A percentile compares a stretch with the other conserved stretches of the same genome.
Conservation (phyloP, 2,888 invertebrate species). For the Dynastes hyllus region DNA sequence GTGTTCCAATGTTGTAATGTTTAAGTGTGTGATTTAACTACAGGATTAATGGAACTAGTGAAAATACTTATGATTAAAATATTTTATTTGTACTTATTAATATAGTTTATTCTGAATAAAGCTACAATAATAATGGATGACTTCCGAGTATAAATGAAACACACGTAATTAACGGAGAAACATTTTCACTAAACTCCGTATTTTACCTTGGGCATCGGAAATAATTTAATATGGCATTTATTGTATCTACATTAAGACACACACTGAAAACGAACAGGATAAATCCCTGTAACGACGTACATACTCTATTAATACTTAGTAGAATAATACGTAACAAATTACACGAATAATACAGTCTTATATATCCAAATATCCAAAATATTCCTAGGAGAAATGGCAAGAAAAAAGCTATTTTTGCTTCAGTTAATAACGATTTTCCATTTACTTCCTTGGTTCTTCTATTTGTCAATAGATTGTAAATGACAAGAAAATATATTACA, state of each 20-base stretch:
- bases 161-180: too few relatives aligned
- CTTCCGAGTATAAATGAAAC: too few relatives aligned
- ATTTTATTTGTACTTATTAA: too few relatives aligned
- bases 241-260: background rate
- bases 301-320: background rate
- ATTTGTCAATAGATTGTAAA: background rate
- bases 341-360: background rate
- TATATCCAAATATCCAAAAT: background rate
- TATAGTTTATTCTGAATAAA: too few relatives aligned
- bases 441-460: background rate
- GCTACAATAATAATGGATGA: too few relatives aligned
- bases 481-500: background rate
- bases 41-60: too few relatives aligned
- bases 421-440: background rate
- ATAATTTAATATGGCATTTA: background rate
- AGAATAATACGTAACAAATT: background rate
- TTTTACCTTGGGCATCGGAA: slow-evolving; percentile 6
- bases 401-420: slow-evolving; percentile 15
- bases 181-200: too few relatives aligned
- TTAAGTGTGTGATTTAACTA: too few relatives aligned
- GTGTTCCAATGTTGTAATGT: too few relatives aligned
- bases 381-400: slow-evolving; percentile 16
- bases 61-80: too few relatives aligned
- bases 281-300: slow-evolving; percentile 1
- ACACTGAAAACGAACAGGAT: background rate